These are phyloP conservation scores for Takifugu rubripes DNA, from an alignment of 2,797 vertebrate genomes.

Conservation along the genomic window DNA sequence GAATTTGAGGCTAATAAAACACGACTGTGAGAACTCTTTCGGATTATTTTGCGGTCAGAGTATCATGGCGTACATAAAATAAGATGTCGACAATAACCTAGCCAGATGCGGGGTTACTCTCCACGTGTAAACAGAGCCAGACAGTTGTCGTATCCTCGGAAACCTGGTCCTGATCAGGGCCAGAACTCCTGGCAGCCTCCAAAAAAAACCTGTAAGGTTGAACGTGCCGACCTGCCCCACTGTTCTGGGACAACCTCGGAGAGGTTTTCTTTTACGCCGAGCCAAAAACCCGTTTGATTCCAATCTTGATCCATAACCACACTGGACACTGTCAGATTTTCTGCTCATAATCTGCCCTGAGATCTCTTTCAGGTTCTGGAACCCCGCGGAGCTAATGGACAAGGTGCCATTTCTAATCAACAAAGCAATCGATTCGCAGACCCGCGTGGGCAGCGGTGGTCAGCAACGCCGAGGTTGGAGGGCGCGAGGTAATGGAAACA, in stretches of 20 bases:
- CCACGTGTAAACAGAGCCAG: constrained; percentile 44
- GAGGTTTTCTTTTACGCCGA: constrained; percentile 59
- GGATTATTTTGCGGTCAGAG: constrained; percentile 7
- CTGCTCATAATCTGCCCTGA: constrained; percentile 56
- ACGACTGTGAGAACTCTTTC: constrained; percentile 4
- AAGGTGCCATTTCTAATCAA: constrained; percentile 72
- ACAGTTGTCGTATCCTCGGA: constrained; percentile 48
- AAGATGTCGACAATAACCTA: constrained; percentile 16
- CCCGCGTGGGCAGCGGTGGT: constrained; percentile 35
- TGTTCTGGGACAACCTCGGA: constrained; percentile 51
- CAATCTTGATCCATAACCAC: constrained; percentile 63
- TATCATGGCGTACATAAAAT: constrained; percentile 23
- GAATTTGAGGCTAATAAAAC: constrained; percentile 10
- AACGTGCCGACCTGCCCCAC: constrained; percentile 52
- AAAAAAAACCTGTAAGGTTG: constrained; percentile 26
- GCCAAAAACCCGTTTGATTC: constrained; percentile 73
- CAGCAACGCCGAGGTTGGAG: constrained; percentile 20
- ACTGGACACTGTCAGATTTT: constrained; percentile 63
- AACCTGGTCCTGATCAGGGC: constrained; percentile 68
- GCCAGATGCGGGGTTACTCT: constrained; percentile 22
- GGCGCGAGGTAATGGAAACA: constrained; percentile 21
- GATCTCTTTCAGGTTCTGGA: constrained; percentile 64
- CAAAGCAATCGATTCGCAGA: constrained; percentile 45
- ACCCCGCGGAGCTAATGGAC: constrained; percentile 65
- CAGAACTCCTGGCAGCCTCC: constrained; percentile 48